Conservation (phyloP, 2,888 invertebrate genomes). For the Morinoia aosen region DNA sequence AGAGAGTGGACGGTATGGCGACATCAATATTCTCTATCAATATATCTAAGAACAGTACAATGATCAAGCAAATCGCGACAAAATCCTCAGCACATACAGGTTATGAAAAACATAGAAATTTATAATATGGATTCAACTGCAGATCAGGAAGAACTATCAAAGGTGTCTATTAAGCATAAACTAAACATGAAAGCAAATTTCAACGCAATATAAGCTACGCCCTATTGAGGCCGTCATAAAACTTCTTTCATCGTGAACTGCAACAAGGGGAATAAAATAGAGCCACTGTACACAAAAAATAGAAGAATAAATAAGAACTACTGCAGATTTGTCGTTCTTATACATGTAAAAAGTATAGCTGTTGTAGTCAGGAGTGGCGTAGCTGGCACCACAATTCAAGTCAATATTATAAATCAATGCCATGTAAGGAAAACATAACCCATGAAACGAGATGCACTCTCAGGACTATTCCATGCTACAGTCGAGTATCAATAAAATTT, state of each 20-base stretch:
- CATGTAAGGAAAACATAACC: neutral
- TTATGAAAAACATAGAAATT: neutral
- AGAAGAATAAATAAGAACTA: too few relatives aligned
- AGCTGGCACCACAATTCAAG: neutral
- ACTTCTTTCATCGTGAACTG: neutral
- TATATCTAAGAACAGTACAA: neutral
- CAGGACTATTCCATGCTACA: neutral
- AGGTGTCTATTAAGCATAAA: neutral
- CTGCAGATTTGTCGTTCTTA: neutral
- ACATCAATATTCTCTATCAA: neutral
- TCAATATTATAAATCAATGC: neutral
- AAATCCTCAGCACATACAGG: neutral
- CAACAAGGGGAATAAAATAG: too few relatives aligned
- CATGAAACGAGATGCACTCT: neutral
- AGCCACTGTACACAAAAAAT: too few relatives aligned
- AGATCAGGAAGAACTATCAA: neutral
- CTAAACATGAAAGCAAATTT: neutral
- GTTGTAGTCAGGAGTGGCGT: neutral
- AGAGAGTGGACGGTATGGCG: neutral
- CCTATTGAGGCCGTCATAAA: neutral
- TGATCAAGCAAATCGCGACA: neutral
- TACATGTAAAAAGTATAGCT: neutral
- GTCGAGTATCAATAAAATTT: neutral
- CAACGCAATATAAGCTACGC: neutral
- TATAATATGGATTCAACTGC: neutral